Evolutionary conservation across 1,140 invertebrate genomes (phyloP), one percentile per base, ranked within the genome.

Genomic region (Cephus cinctus): DNA sequence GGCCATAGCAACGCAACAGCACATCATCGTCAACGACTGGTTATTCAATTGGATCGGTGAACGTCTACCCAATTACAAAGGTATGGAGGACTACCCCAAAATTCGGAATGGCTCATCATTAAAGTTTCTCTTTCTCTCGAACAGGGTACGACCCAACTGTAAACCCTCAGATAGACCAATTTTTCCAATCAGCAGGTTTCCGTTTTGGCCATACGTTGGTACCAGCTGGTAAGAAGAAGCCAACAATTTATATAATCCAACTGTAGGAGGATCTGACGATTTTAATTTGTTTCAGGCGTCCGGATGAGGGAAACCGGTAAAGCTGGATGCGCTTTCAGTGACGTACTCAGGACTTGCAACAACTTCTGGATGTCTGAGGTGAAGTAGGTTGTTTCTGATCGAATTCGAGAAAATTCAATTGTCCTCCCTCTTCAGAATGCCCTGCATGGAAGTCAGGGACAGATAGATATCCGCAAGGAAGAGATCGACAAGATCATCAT

Each of bases 141-240:
- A 31, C 27, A 71, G 75, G 75, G 22, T 87, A 88, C 59, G 73
- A 86, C 55, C 75, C 81, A 0, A 76, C 73, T 44, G 68, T 84
- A 19, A 80, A 86, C 68, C 85, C 86, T 5, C 83, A 85, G 53
- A 83, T 88, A 38, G 80, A 83, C 16, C 83, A 87, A 46, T 80
- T 85, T 47, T 88, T 88, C 61, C 84, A 86, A 63, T 74, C 83
- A 4, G 83, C 84, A 9, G 85, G 85, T 2, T 84, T 86, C 71
- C 68, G 84, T 48, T 88, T 85, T 67, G 84, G 84, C 2, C 83
- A 86, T 58, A 83, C 86, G 3, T 56, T 85, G 14, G 81, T 83
- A 11, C 76, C 80, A 18, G 70, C 78, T 19, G 82, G 71, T 52
- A 56, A 49, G 25, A 27, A n/a, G 25, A 27, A 27, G 16, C 15